These are phyloP conservation scores for Apis cerana DNA, from an alignment of 1,140 invertebrate genomes.

Conservation along the genomic window DNA sequence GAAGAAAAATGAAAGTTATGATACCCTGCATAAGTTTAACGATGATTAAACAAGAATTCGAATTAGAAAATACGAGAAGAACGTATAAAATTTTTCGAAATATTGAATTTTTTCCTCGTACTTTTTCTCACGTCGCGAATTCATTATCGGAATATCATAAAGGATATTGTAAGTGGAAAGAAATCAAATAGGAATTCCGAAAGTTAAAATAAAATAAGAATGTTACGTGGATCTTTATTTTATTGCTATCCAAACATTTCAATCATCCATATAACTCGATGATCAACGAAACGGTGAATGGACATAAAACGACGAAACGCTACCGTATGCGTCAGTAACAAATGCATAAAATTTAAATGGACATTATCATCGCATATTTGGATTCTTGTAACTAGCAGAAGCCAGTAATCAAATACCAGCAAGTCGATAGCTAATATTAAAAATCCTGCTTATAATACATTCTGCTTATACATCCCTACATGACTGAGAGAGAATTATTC, in stretches of 20 bases:
- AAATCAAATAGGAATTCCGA: neutral
- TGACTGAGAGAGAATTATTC: neutral
- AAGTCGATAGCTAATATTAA: neutral
- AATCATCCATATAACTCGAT: neutral
- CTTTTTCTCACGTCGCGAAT: neutral
- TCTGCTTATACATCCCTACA: neutral
- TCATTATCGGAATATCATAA: neutral
- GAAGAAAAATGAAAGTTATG: neutral
- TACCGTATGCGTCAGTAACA: neutral
- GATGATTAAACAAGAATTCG: too few species aligned
- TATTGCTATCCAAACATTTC: neutral
- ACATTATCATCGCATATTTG: slow-evolving; percentile 6
- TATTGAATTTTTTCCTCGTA: too few species aligned
- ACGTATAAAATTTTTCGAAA: too few species aligned
- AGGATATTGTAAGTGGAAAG: too few species aligned
- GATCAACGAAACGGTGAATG: slow-evolving; percentile 6
- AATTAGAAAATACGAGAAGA: too few species aligned
- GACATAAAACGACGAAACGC: slow-evolving; percentile 9
- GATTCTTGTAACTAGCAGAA: neutral
- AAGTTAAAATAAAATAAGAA: neutral
- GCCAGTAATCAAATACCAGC: neutral
- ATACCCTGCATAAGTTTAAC: too few species aligned
- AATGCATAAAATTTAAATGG: slow-evolving; percentile 25
- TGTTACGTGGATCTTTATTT: neutral
- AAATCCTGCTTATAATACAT: neutral